These are phyloP conservation scores for Eretmochelys imbricata DNA, from an alignment of 2,113 vertebrate species.

Conservation along the genomic window DNA sequence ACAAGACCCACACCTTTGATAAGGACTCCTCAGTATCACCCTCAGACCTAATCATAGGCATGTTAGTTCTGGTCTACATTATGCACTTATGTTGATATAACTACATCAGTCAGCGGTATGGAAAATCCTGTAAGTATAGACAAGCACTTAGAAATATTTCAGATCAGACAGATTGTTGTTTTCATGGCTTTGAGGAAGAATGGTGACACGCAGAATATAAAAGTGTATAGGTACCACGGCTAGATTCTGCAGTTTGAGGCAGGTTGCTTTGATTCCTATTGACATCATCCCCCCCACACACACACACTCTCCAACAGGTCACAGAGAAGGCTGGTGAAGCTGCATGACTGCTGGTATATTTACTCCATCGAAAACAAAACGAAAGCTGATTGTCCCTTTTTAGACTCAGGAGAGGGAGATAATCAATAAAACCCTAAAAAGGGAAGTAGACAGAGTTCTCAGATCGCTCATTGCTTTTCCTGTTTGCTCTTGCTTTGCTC, in stretches of 20 bases:
- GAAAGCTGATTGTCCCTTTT: conserved; percentile 2
- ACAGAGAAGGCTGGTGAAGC: conserved; percentile 49
- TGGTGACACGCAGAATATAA: conserved; percentile 26
- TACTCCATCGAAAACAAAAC: conserved; percentile 45
- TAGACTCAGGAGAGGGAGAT: conserved; percentile 24
- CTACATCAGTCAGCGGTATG: neutral
- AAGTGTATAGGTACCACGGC: conserved; percentile 57
- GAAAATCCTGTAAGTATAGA: neutral
- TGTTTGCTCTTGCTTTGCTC: conserved; percentile 22
- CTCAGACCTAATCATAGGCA: neutral
- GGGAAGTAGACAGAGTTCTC: neutral
- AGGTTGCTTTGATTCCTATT: conserved; percentile 54
- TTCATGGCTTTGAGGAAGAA: conserved; percentile 25
- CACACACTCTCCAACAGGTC: conserved; percentile 34
- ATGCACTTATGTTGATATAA: neutral
- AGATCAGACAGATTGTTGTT: conserved; percentile 42
- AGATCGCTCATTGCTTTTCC: conserved; percentile 16
- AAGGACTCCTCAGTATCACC: neutral
- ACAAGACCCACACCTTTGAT: neutral
- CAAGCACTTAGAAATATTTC: neutral
- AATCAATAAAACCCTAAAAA: conserved; percentile 60
- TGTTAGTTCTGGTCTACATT: neutral
- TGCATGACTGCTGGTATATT: conserved; percentile 49
- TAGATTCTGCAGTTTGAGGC: conserved; percentile 50
- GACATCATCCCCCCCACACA: conserved; percentile 23